These are phyloP conservation scores for Nesoenas mayeri DNA, from an alignment of 2,113 vertebrate genomes.

Conservation along the genomic window DNA sequence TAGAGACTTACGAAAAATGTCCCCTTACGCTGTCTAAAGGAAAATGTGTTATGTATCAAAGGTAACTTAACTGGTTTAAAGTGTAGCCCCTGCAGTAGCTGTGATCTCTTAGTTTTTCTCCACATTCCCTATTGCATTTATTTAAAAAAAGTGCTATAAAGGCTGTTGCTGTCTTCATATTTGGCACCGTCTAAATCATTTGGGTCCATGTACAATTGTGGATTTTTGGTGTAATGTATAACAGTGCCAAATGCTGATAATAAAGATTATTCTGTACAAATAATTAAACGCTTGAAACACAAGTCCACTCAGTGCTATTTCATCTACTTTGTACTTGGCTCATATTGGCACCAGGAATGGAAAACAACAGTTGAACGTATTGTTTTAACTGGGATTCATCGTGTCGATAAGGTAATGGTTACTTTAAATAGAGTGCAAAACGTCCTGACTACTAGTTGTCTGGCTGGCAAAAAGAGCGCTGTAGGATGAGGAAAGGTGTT, in stretches of 20 bases:
- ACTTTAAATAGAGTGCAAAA: conserved; percentile 40
- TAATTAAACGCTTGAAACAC: conserved; percentile 76
- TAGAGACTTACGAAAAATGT: background rate
- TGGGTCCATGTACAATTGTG: conserved; percentile 73
- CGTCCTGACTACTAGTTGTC: background rate
- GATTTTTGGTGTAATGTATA: conserved; percentile 75
- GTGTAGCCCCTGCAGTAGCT: conserved; percentile 64
- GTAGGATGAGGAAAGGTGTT: conserved; percentile 35
- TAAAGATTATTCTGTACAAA: conserved; percentile 77
- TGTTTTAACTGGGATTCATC: conserved; percentile 16
- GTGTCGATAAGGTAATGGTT: conserved; percentile 13
- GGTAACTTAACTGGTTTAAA: conserved; percentile 74
- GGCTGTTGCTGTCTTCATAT: conserved; percentile 65
- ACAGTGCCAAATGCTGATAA: conserved; percentile 76
- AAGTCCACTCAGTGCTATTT: conserved; percentile 59
- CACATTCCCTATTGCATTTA: conserved; percentile 64
- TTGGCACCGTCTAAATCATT: conserved; percentile 67
- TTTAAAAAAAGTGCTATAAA: conserved; percentile 73
- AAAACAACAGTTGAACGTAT: background rate
- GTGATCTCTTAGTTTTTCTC: conserved; percentile 63
- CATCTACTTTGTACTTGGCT: conserved; percentile 45
- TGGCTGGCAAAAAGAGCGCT: background rate
- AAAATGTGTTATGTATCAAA: conserved; percentile 70
- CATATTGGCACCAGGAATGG: background rate
- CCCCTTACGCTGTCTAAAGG: conserved; percentile 51